These are phyloP conservation scores for Leguminivora glycinivorella DNA, from an alignment of 1,140 invertebrate genomes.

Conservation along the genomic window DNA sequence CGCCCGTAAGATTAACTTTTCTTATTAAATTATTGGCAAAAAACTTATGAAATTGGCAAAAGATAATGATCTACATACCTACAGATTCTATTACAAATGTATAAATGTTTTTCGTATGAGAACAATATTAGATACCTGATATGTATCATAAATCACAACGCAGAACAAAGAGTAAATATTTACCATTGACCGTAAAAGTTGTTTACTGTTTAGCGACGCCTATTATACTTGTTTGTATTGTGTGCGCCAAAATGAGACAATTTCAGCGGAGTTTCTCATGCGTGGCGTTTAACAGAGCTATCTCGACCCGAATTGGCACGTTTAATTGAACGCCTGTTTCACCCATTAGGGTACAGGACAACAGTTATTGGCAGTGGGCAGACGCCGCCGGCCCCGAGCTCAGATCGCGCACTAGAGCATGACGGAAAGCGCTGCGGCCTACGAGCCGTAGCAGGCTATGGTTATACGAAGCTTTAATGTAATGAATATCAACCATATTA, in stretches of 20 bases:
- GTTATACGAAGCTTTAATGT: constrained; percentile 32
- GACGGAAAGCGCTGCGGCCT: constrained; percentile 44
- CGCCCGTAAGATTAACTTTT: too few species aligned
- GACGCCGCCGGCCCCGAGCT: constrained; percentile 35
- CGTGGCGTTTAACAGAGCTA: constrained; percentile 57
- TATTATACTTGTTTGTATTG: not conserved
- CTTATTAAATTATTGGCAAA: too few species aligned
- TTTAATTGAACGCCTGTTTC: constrained; percentile 74
- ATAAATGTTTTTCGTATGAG: too few species aligned
- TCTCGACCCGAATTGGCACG: constrained; percentile 63
- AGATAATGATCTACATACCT: too few species aligned
- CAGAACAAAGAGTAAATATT: not conserved
- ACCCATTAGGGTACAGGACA: constrained; percentile 67
- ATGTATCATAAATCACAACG: too few species aligned
- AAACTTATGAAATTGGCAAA: too few species aligned
- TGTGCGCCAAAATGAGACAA: constrained; percentile 31
- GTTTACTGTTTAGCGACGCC: not conserved
- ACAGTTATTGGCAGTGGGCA: constrained; percentile 66
- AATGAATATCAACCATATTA: not conserved
- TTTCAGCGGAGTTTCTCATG: constrained; percentile 49
- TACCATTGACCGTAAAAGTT: not conserved
- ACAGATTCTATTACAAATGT: too few species aligned
- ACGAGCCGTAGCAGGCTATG: constrained; percentile 36
- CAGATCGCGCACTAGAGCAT: constrained; percentile 43
- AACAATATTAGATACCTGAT: too few species aligned